Evolutionary conservation across 2,113 vertebrate species (phyloP), one percentile per base, ranked within the genome.

Genomic region (Chaenocephalus aceratus): DNA sequence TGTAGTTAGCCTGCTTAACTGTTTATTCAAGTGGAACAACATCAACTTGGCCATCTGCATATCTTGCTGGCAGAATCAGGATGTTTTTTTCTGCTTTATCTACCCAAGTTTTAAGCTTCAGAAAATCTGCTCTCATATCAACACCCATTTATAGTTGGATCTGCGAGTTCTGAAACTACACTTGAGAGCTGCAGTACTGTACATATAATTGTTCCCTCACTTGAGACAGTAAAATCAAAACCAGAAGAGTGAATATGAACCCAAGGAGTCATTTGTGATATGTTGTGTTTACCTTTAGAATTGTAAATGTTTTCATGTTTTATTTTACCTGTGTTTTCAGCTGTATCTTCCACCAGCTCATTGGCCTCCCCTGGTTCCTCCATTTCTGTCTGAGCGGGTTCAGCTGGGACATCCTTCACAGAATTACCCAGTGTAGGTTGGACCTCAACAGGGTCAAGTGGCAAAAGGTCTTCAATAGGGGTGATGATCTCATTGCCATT

Each of bases 401-500:
- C 79, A 36, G 77, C 68, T 3, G 80, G 56, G 56, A 80, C 72
- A 54, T 85, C 84, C 53, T 86, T 89, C 52, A 83, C 76, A 9
- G 61, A 65, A 59, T 88, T 49, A 51, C 86, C 85, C 54, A 88
- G 63, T 2, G 90, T 86, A 3, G 91, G 86, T 6, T 57, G 71
- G 7, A 46, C 72, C 60, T 30, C 46, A 5, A 12, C 63, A 3
- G 77, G 75, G 66, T 87, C 83, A 58, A 65, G 54, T 62, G 66
- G 76, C 56, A 83, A 14, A 81, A 84, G 63, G 77, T 88, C 83
- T 78, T 88, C 77, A 9, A 87, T 76, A 0, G 93, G 85, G 21
- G 75, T 82, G 49, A 88, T 83, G 56, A 92, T 90, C 58, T 91
- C 78, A 14, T 92, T 94, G 77, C 53, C 72, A 14, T 75, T 59